Percentiles rank a stretch among this genome's conserved stretches.
Evolutionary conservation across 2,888 invertebrate genomes (phyloP).

Genomic region (Agriopis aurantiaria): DNA sequence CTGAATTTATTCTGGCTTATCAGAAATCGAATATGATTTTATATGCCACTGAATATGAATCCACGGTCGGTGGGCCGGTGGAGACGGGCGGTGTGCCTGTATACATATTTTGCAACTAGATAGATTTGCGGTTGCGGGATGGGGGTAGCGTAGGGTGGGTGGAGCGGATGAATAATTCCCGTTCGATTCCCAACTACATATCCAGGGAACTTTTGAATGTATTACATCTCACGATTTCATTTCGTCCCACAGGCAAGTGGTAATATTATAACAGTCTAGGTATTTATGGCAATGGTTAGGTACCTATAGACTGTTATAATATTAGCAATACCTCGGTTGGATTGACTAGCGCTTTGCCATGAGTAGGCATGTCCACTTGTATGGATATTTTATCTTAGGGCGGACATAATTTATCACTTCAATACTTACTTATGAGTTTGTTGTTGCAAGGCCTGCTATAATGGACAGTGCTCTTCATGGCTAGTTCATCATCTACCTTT

Average conservation of each 20-base stretch:
- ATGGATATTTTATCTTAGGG: no score
- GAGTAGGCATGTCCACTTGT: no score
- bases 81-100: constrained; percentile 36
- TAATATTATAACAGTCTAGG: no score
- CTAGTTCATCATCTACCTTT: no score
- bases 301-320: no score
- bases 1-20: constrained; percentile 53
- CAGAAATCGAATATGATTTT: constrained; percentile 71
- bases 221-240: constrained; percentile 19
- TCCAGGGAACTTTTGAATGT: constrained; percentile 36
- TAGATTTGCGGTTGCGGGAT: constrained; percentile 48
- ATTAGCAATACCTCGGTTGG: no score
- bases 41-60: constrained; percentile 78
- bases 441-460: no score
- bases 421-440: no score
- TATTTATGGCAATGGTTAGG: no score
- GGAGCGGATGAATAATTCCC: constrained; percentile 48
- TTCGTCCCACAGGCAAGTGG: neutral
- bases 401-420: no score
- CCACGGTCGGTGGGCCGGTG: constrained; percentile 48
- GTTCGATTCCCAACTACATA: constrained; percentile 33
- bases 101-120: constrained; percentile 69
- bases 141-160: constrained; percentile 43
- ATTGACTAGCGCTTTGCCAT: no score
- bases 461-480: no score